Evolutionary conservation across 2,888 invertebrate species (phyloP).

Genomic region (Ganaspis brasiliensis): DNA sequence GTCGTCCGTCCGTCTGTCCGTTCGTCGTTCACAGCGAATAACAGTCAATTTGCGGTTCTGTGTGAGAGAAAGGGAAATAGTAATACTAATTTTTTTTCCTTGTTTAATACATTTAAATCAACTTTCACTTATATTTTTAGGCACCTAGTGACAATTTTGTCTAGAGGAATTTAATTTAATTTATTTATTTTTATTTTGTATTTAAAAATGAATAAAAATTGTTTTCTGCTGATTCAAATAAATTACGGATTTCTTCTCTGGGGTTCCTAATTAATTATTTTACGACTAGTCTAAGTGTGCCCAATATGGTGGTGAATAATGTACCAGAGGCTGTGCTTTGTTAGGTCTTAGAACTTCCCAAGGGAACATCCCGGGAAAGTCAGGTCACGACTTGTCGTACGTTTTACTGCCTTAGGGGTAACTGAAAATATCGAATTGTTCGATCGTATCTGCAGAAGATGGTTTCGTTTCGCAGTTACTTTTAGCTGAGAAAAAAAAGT

Average conservation of each 20-base stretch:
- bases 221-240: background rate
- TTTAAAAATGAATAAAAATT: background rate
- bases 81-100: no score
- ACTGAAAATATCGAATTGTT: conserved; percentile 34
- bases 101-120: no score
- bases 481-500: background rate
- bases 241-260: background rate
- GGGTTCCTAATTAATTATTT: conserved; percentile 23
- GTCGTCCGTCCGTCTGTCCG: no score
- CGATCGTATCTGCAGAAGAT: conserved; percentile 19
- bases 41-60: no score
- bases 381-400: conserved; percentile 41
- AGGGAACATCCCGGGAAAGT: conserved; percentile 27
- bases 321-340: conserved; percentile 3
- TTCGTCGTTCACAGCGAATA: no score
- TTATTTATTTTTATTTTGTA: no score
- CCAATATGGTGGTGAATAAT: conserved; percentile 18
- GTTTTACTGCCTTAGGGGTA: conserved; percentile 33
- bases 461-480: conserved; percentile 27
- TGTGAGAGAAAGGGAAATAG: no score
- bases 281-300: conserved; percentile 24
- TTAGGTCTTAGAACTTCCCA: conserved; percentile 12
- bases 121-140: no score
- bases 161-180: no score
- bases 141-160: no score